Base-by-base conservation (phyloP, 2,797 vertebrate genomes). In the Xenops minutus region DNA sequence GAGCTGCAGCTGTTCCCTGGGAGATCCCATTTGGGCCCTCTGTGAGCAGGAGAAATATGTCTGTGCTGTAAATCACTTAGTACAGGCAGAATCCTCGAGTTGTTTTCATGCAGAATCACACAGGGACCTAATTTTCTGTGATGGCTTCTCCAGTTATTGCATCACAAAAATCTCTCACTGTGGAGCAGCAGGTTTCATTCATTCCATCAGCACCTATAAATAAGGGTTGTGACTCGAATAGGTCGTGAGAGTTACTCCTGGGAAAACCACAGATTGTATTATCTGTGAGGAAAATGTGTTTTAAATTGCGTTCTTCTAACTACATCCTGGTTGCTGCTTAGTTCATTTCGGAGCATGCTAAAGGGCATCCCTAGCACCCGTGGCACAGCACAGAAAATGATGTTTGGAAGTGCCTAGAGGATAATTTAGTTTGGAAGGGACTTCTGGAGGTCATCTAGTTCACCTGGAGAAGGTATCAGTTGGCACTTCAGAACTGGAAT, bases 221-320 rank as follows among this genome's bases (percentile, higher is more conserved):
- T 93, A 95, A 92, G 49, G 69, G 37, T 4, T 80, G 62, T 77
- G 89, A 90, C 79, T 94, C 73, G 88, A 92, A 89, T 6, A 63
- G 87, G 89, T 19, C 89, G 29, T 6, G 61, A 85, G 75, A 46
- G 82, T 13, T 85, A 71, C 89, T 93, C 72, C 75, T 83, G 96
- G 85, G 89, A 88, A 69, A 66, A 34, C 36, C 61, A 24, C 73
- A 51, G 86, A 89, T 43, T 0, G 1, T 80, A 43, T 94, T 96
- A 88, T 85, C 79, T 64, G 76, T 9, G 34, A 80, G 83, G 85
- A 61, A 95, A 91, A 95, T 58, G 62, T 81, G 62, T 24, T 92
- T 94, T 91, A 86, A 95, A 97, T 94, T 91, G 82, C 73, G 64
- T 92, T 85, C 62, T 85, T 85, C 73, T 44, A 29, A 32, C 73